These are phyloP conservation scores for Parthenolecanium corni DNA, from an alignment of 2,888 invertebrate species.

Conservation along the genomic window DNA sequence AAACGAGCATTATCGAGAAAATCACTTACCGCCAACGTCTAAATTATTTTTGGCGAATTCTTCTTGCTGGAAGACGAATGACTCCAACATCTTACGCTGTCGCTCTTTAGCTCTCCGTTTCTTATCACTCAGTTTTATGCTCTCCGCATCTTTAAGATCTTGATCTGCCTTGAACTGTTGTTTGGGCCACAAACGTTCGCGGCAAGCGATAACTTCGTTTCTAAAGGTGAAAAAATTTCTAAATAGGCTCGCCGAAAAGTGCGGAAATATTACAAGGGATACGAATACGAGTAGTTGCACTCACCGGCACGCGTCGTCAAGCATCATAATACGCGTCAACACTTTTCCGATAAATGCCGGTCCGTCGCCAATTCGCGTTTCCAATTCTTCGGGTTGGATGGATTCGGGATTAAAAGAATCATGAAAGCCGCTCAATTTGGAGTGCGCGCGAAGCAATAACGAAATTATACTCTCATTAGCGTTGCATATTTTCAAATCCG, in stretches of 20 bases:
- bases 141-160: conserved; percentile 8
- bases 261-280: neutral
- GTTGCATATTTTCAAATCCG: conserved; percentile 15
- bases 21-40: neutral
- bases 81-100: conserved; percentile 83
- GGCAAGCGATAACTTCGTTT: conserved; percentile 56
- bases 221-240: conserved; percentile 37
- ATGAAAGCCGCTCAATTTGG: conserved; percentile 69
- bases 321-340: conserved; percentile 58
- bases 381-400: conserved; percentile 32
- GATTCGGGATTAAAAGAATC: conserved; percentile 53
- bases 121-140: conserved; percentile 43
- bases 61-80: conserved; percentile 81
- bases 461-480: conserved; percentile 82
- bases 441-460: conserved; percentile 75
- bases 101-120: conserved; percentile 73
- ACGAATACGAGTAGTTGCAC: neutral
- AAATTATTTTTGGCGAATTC: conserved; percentile 66
- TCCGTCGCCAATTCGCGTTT: conserved; percentile 64
- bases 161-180: conserved; percentile 38
- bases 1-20: no score
- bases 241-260: neutral
- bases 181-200: conserved; percentile 66
- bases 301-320: conserved; percentile 52
- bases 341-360: conserved; percentile 73